These are phyloP conservation scores for Drosophila buzzatii DNA, from an alignment of 2,888 invertebrate species.

Conservation along the genomic window DNA sequence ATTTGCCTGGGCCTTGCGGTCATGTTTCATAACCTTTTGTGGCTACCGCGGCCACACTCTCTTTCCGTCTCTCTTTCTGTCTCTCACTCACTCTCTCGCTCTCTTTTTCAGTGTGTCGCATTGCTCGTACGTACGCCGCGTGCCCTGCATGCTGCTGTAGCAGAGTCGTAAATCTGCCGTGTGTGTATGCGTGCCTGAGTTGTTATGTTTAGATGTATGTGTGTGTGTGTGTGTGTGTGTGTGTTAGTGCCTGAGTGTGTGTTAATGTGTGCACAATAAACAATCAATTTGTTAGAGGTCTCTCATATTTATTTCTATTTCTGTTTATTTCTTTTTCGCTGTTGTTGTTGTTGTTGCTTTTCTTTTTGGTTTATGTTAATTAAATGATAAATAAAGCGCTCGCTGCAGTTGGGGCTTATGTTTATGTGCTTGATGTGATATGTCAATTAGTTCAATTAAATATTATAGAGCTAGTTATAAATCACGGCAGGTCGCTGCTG, in stretches of 20 bases:
- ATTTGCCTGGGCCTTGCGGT: slow-evolving; percentile 69
- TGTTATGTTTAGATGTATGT: slow-evolving; percentile 41
- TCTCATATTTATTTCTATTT: slow-evolving; percentile 50
- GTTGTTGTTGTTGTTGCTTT: not conserved
- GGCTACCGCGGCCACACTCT: slow-evolving; percentile 12
- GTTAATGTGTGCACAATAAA: slow-evolving; percentile 72
- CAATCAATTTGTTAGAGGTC: slow-evolving; percentile 70
- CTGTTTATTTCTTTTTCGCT: slow-evolving; percentile 25
- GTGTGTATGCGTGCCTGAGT: slow-evolving; percentile 7
- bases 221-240: slow-evolving; percentile 49
- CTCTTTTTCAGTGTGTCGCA: slow-evolving; percentile 23
- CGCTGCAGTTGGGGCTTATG: slow-evolving; percentile 34
- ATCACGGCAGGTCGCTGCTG: slow-evolving; percentile 21
- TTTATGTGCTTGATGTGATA: slow-evolving; percentile 55
- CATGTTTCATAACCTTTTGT: slow-evolving; percentile 68
- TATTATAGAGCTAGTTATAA: slow-evolving; percentile 32
- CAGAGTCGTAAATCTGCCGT: slow-evolving; percentile 53
- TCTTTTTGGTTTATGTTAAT: slow-evolving; percentile 61
- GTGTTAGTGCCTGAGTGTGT: slow-evolving; percentile 49
- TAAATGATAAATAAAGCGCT: slow-evolving; percentile 70
- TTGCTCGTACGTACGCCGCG: slow-evolving; percentile 50
- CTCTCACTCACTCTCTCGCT: not conserved
- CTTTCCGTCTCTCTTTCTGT: not conserved
- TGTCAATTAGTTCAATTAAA: slow-evolving; percentile 69
- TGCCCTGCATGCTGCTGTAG: slow-evolving; percentile 31